Base-by-base conservation (phyloP, 2,888 invertebrate species). In the Dolichopus griseipennis region DNA sequence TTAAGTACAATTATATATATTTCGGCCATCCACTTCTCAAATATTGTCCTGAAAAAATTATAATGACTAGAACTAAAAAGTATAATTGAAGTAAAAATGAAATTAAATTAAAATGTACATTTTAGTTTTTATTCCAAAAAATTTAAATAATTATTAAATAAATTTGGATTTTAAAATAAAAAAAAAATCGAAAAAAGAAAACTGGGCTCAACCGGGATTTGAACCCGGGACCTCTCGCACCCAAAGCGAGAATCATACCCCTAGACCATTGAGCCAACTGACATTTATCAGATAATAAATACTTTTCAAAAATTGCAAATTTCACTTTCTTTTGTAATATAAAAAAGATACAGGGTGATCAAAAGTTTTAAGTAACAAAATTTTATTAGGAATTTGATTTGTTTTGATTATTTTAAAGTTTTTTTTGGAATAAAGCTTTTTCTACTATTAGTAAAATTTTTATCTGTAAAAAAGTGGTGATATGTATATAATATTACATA, bases 141-240 rank as follows among this genome's bases (percentile, higher is more conserved):
- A 52, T 52, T 18, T 27, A 18, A 3, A 15, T 27, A 63, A 15
- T 27, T 22, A 27, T 18, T 52, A 27, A 63, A 63, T 63, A 27
- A n/a, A 27, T 63, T n/a, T n/a, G n/a, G 2, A 18, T 62, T 62
- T n/a, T 62, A 65, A 66, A 66, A 52, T 62, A 65, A 66, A 66
- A 52, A 62, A 68, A 15, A 65, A 68, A n/a, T n/a, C n/a, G n/a
- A n/a, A 71, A 73, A 74, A 76, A 75, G 73, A 73, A 67, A 37
- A 66, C 6, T 7, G 84, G 84, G 84, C 84, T 83, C 82, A 84
- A 82, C 84, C 84, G 84, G 84, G 84, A 84, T 83, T 84, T 83
- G 84, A 84, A 84, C 84, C 84, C 84, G 84, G 84, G 84, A 84
- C 84, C 84, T 84, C 84, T 84, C 84, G 84, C 84, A 84, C 84